A percentile compares a stretch with the other conserved stretches of the same genome.
Evolutionary conservation across 2,888 invertebrate genomes (phyloP).

Genomic region (Amblyteles armatorius): DNA sequence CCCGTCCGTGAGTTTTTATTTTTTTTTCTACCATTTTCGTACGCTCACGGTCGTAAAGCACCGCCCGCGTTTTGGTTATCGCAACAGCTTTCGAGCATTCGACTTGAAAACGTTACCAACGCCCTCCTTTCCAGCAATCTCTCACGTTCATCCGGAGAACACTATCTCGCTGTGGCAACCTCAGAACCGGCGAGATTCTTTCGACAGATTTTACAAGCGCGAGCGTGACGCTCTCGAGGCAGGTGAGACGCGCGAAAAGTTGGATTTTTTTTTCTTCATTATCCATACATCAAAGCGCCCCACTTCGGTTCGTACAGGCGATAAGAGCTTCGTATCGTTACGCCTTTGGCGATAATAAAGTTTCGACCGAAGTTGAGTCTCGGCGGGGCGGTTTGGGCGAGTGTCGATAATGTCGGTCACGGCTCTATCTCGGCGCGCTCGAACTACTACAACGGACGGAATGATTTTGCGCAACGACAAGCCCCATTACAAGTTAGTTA

Average conservation of each 20-base stretch:
- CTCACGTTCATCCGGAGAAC: neutral
- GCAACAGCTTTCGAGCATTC: conserved; percentile 67
- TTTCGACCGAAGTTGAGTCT: conserved; percentile 10
- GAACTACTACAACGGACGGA: conserved; percentile 12
- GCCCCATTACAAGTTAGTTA: conserved; percentile 21
- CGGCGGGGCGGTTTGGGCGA: neutral
- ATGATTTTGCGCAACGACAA: conserved; percentile 28
- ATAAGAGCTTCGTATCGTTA: conserved; percentile 10
- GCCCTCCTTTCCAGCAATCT: neutral
- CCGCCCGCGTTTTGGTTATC: conserved; percentile 58
- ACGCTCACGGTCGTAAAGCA: conserved; percentile 64
- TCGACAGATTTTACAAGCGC: conserved; percentile 5
- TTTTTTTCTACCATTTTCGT: conserved; percentile 61
- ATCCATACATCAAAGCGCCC: conserved; percentile 8
- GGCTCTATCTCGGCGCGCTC: conserved; percentile 14
- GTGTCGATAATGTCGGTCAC: conserved; percentile 48
- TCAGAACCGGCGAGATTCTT: conserved; percentile 5
- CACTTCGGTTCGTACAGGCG: neutral
- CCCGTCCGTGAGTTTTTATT: neutral
- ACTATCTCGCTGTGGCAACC: conserved; percentile 27
- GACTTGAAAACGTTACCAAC: conserved; percentile 64
- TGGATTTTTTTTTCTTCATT: neutral
- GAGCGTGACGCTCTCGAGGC: conserved; percentile 12
- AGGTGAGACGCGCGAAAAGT: neutral
- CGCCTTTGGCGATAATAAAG: conserved; percentile 21